Percentiles rank a stretch among this genome's conserved stretches.
These are phyloP conservation scores for Plodia interpunctella DNA, from an alignment of 1,140 invertebrate species.

Conservation along the genomic window DNA sequence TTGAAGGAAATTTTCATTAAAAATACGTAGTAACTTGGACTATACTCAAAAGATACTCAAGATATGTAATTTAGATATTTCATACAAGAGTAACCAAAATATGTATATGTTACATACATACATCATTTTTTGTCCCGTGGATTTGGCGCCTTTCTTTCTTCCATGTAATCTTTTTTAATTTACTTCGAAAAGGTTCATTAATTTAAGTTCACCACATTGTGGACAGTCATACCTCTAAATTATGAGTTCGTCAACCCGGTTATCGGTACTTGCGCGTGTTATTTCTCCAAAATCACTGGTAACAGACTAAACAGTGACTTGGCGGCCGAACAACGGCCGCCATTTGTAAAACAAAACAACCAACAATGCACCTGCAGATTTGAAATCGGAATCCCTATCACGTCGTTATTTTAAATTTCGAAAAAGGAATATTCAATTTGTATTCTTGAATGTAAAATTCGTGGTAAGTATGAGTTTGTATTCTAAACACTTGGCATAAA, in stretches of 20 bases:
- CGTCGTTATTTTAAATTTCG: constrained; percentile 35
- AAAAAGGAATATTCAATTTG: constrained; percentile 32
- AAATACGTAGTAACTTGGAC: too few species aligned
- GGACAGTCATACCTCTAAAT: background rate
- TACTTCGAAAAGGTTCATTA: background rate
- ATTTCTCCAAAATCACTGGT: constrained; percentile 7
- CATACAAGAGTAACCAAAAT: too few species aligned
- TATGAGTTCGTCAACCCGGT: background rate
- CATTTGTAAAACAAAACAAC: constrained; percentile 13
- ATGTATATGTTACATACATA: too few species aligned
- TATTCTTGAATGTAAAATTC: constrained; percentile 37
- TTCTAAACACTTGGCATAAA: background rate
- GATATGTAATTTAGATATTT: too few species aligned
- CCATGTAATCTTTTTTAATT: constrained; percentile 17
- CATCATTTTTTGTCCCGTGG: too few species aligned
- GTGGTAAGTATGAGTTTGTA: constrained; percentile 20
- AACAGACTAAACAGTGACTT: constrained; percentile 18
- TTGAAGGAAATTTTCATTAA: too few species aligned
- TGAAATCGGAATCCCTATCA: constrained; percentile 24
- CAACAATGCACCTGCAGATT: constrained; percentile 17
- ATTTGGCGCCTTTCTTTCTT: too few species aligned
- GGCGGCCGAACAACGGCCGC: background rate
- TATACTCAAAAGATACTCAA: too few species aligned
- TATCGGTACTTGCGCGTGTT: constrained; percentile 11
- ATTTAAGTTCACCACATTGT: too few species aligned